Percentiles rank a stretch among this genome's conserved stretches.
Conservation (phyloP, 2,113 vertebrate species). For the Neoarius graeffei region DNA sequence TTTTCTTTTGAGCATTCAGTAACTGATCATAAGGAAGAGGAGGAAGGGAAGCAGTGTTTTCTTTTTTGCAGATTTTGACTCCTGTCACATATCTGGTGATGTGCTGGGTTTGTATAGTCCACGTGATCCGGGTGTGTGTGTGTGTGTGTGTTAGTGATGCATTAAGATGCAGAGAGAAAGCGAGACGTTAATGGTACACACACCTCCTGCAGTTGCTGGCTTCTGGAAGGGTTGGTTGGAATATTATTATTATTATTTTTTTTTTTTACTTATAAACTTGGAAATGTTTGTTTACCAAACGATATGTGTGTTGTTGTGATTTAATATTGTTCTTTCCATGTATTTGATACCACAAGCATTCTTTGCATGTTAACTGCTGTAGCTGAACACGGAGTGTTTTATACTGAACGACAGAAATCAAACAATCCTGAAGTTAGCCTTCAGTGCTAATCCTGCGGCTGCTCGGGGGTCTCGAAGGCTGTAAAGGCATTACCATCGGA, state of each 20-base stretch:
- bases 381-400: constrained; percentile 64
- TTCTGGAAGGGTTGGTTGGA: neutral
- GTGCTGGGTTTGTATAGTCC: constrained; percentile 9
- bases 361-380: constrained; percentile 72
- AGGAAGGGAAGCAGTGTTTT: constrained; percentile 42
- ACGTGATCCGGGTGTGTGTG: neutral
- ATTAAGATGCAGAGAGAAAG: neutral
- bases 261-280: constrained; percentile 48
- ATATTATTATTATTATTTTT: constrained; percentile 21
- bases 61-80: constrained; percentile 37
- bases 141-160: neutral
- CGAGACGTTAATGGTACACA: neutral
- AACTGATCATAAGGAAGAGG: constrained; percentile 20
- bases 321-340: constrained; percentile 64
- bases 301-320: constrained; percentile 63
- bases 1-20: constrained; percentile 34
- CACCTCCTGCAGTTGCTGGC: neutral
- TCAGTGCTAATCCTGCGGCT: neutral
- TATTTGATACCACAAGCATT: constrained; percentile 73
- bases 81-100: constrained; percentile 29
- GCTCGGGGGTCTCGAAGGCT: neutral
- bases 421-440: neutral
- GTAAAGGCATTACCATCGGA: neutral
- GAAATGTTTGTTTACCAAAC: constrained; percentile 64
- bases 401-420: constrained; percentile 25